A percentile compares a stretch with the other conserved stretches of the same genome.
Evolutionary conservation across 2,797 vertebrate species (phyloP).

Genomic region (Acestrorhynchus altus): DNA sequence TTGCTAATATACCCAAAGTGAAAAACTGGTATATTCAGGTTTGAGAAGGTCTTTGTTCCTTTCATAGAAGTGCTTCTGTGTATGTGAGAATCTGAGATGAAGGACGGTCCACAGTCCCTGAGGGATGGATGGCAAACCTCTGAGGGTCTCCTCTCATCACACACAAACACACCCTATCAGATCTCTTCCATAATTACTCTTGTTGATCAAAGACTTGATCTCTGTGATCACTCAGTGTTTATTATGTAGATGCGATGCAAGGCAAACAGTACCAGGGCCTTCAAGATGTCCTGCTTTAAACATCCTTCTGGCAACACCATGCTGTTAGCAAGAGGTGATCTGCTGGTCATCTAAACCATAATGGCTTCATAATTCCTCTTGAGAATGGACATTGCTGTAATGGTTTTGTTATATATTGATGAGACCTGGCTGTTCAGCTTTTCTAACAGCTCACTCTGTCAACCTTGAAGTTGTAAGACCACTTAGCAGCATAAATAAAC

Average conservation of each 20-base stretch:
- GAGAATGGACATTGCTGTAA: not conserved
- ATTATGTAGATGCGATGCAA: conserved; percentile 8
- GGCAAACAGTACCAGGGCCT: conserved; percentile 18
- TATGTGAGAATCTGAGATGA: conserved; percentile 17
- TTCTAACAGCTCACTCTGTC: not conserved
- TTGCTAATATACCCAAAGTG: not conserved
- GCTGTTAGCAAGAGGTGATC: not conserved
- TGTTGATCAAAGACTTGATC: conserved; percentile 46
- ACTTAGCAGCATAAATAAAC: conserved; percentile 24
- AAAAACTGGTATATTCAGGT: not conserved
- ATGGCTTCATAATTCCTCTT: not conserved
- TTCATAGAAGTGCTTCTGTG: not conserved
- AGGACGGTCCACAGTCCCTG: not conserved
- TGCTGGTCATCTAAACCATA: conserved; percentile 16
- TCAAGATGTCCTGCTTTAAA: conserved; percentile 6
- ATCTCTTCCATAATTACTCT: conserved; percentile 42
- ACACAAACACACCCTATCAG: conserved; percentile 57
- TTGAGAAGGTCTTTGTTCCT: not conserved
- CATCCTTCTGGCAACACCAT: not conserved
- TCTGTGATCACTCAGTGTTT: conserved; percentile 40
- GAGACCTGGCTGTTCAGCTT: not conserved
- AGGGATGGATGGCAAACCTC: not conserved
- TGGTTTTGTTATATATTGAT: conserved; percentile 11
- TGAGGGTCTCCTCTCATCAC: conserved; percentile 39
- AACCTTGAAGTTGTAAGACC: conserved; percentile 8